Conservation (phyloP, 2,888 invertebrate species). For the Ellobium chinense region DNA sequence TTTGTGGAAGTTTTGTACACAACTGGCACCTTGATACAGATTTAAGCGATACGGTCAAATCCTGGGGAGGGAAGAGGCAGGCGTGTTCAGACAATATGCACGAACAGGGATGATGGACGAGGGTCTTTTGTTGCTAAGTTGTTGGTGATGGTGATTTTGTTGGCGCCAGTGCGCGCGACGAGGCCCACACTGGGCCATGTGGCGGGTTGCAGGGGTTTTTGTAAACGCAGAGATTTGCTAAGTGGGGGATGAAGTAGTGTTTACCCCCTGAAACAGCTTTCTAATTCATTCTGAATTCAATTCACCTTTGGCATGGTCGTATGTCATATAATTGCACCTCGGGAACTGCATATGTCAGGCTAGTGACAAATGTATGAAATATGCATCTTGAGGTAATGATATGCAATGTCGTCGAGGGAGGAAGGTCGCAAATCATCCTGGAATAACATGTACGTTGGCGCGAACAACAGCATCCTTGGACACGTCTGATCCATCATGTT, state of each 20-base stretch:
- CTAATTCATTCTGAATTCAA: background rate
- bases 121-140: background rate
- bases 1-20: background rate
- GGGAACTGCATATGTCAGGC: background rate
- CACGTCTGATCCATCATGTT: no score
- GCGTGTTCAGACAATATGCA: background rate
- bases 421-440: no score
- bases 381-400: background rate
- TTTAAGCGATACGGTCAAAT: background rate
- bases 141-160: background rate
- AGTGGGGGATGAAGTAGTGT: background rate
- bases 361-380: background rate
- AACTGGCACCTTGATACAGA: background rate
- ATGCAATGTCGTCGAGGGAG: background rate
- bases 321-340: background rate
- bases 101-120: background rate
- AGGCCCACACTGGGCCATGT: no score
- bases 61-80: background rate
- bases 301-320: background rate
- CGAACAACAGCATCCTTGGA: no score
- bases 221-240: background rate
- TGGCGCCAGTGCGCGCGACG: background rate
- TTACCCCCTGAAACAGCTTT: background rate
- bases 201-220: background rate
- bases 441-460: no score